Base-by-base conservation (phyloP, 2,888 invertebrate genomes). In the Steromphala cineraria region DNA sequence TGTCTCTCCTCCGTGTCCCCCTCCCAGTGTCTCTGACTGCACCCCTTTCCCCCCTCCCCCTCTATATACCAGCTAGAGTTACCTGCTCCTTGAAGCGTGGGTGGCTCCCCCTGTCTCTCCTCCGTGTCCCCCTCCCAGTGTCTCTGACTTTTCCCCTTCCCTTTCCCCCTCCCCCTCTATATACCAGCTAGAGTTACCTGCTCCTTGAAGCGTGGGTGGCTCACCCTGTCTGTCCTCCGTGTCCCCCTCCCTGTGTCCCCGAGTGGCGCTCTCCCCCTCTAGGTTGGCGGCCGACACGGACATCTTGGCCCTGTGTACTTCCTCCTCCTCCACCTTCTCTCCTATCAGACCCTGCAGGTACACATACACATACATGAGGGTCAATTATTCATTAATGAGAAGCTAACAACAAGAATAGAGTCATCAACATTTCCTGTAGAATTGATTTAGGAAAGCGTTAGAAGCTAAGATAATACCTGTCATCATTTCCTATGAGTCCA, bases 271-370 rank as follows among this genome's bases (percentile, higher is more conserved):
- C 15, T 87, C 82, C 21, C 80, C 81, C 24, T 88, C 87, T 36
- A 86, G 67, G 83, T 89, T 89, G 24, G 89, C 88, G n/a, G 87
- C 88, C 56, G 83, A 83, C 15, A 89, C 88, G 0, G 89, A 87
- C 21, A 83, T 78, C 78, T 86, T 87, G 2, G 89, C 88, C 62
- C 93, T 81, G 74, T 89, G 90, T 67, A 94, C 93, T 85, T 94
- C 94, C 84, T 95, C 95, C 83, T 95, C 94, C 52, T 90, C 86
- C 55, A 97, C 95, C 91, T 95, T 95, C 78, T 96, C 96, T 81
- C 96, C 95, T 74, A 98, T 95, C 75, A 96, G 94, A 77, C 79
- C 81, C 92, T 92, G 81, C 5, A 53, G 78, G 13, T 10, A 10
- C 46, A 46, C 36, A 36, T 36, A 36, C 36, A 36, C 4, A 4